Conservation (phyloP, 2,797 vertebrate species). For the Aldrovandia affinis region DNA sequence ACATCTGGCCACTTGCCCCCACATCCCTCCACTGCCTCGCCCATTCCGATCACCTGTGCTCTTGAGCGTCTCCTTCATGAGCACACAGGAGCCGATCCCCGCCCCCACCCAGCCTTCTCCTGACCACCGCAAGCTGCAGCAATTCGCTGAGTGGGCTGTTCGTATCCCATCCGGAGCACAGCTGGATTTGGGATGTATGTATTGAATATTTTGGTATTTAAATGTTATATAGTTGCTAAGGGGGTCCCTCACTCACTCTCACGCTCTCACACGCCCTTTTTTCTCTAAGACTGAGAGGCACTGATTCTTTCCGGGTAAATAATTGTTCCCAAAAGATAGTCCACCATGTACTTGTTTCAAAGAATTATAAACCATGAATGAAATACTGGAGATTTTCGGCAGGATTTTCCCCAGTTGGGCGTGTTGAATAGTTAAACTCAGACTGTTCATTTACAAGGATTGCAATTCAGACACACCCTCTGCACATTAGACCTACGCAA, state of each 20-base stretch:
- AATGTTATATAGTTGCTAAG: conserved; percentile 12
- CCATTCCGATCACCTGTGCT: conserved; percentile 11
- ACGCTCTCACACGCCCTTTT: background rate
- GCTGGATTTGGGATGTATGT: background rate
- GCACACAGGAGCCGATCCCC: background rate
- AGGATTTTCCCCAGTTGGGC: no score
- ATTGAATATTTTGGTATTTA: background rate
- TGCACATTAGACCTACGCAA: background rate
- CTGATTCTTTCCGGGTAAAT: no score
- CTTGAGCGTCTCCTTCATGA: no score
- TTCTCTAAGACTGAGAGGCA: background rate
- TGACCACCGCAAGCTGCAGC: background rate
- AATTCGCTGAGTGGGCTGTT: background rate
- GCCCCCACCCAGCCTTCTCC: background rate
- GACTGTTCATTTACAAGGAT: no score
- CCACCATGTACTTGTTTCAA: no score
- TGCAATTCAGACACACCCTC: background rate
- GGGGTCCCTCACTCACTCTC: background rate
- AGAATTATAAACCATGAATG: no score
- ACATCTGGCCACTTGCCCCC: background rate
- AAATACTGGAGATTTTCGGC: no score
- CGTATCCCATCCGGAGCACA: background rate
- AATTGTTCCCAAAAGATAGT: no score
- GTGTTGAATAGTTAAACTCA: no score
- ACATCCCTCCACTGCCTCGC: background rate